These are phyloP conservation scores for Tinea pellionella DNA, from an alignment of 2,888 invertebrate species.

Conservation along the genomic window DNA sequence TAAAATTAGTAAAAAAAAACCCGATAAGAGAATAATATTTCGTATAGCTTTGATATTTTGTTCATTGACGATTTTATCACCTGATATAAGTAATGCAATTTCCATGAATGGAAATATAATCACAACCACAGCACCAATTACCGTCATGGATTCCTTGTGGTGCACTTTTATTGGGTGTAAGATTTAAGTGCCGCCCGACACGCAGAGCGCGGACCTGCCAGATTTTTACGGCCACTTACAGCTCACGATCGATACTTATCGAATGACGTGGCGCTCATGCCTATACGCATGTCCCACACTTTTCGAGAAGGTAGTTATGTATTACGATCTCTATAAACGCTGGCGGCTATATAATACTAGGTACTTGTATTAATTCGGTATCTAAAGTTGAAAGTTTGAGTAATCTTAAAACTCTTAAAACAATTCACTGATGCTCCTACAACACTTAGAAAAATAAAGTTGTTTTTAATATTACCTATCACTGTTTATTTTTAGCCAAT, in stretches of 20 bases:
- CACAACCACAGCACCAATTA: slow-evolving; percentile 59
- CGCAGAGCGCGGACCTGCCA: slow-evolving; percentile 45
- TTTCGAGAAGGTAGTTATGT: neutral
- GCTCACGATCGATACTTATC: slow-evolving; percentile 16
- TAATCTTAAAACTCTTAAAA: too few relatives aligned
- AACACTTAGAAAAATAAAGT: too few relatives aligned
- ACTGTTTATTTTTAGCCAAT: too few relatives aligned
- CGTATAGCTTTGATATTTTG: neutral
- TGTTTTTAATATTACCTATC: too few relatives aligned
- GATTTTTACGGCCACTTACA: slow-evolving; percentile 56
- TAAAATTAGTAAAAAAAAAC: too few relatives aligned
- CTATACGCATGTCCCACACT: neutral
- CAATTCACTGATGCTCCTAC: too few relatives aligned
- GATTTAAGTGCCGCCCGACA: slow-evolving; percentile 65
- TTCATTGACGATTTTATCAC: neutral
- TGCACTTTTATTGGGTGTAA: slow-evolving; percentile 67
- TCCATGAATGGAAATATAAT: slow-evolving; percentile 24
- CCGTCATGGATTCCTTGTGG: slow-evolving; percentile 41
- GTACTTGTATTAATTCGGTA: too few relatives aligned
- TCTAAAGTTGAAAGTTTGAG: too few relatives aligned
- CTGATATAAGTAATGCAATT: neutral
- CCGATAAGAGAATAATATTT: too few relatives aligned
- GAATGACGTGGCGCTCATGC: slow-evolving; percentile 5
- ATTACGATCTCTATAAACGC: neutral
- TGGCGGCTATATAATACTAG: too few relatives aligned